These are phyloP conservation scores for Rhynchotus rufescens DNA, from an alignment of 2,797 vertebrate species.

Conservation along the genomic window DNA sequence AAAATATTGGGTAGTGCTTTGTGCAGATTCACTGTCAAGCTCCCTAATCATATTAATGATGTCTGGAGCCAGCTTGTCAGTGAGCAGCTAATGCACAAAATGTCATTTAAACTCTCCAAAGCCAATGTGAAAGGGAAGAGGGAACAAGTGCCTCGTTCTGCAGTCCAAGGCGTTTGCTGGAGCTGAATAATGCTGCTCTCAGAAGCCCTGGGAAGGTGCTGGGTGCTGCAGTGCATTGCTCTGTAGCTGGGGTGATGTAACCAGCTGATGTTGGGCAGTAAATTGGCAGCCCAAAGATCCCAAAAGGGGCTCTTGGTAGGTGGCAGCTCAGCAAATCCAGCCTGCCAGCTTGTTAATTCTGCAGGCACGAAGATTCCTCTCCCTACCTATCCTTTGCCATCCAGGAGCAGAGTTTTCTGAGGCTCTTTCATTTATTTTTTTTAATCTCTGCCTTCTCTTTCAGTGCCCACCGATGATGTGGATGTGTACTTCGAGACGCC, in stretches of 20 bases:
- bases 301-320: neutral
- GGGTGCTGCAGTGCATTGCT: neutral
- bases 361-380: neutral
- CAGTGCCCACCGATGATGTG: slow-evolving; percentile 92
- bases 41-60: neutral
- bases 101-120: neutral
- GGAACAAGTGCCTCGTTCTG: neutral
- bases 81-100: neutral
- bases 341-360: neutral
- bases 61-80: slow-evolving; percentile 31
- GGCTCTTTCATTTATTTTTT: fast-evolving
- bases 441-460: slow-evolving; percentile 3
- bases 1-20: neutral
- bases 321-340: neutral
- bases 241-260: neutral
- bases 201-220: neutral
- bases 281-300: neutral
- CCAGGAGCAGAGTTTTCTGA: neutral
- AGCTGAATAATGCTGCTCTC: neutral
- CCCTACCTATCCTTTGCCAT: neutral
- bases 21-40: neutral
- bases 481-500: slow-evolving; percentile 98
- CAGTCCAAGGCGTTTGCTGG: neutral
- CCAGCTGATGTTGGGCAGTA: neutral
- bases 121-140: neutral